Evolutionary conservation across 1,140 invertebrate genomes (phyloP).

Genomic region (Bombus difficillimus): DNA sequence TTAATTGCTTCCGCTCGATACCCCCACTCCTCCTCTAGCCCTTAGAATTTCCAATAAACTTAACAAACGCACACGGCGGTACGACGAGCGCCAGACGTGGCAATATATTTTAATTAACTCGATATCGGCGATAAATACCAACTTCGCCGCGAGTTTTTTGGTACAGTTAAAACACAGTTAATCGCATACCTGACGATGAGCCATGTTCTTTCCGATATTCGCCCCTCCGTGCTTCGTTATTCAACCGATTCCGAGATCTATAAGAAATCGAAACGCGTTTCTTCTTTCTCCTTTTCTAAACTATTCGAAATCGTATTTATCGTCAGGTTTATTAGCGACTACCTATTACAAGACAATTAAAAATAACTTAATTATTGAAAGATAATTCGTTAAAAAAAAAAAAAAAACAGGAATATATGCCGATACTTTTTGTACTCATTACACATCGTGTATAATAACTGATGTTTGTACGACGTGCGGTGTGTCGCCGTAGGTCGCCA

Average conservation of each 20-base stretch:
- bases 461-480: no score
- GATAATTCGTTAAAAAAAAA: no score
- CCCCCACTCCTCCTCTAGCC: neutral
- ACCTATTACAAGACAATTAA: no score
- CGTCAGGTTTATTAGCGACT: neutral
- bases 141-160: constrained; percentile 3
- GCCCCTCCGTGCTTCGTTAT: neutral
- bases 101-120: constrained; percentile 44
- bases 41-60: constrained; percentile 24
- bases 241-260: neutral
- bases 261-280: neutral
- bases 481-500: no score
- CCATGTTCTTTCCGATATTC: neutral
- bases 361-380: no score
- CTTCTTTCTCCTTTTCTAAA: no score
- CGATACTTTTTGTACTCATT: neutral
- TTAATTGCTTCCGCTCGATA: constrained; percentile 12
- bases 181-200: neutral
- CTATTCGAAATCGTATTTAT: neutral
- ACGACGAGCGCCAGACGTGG: constrained; percentile 10
- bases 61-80: neutral
- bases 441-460: no score
- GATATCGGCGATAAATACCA: neutral
- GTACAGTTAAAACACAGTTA: constrained; percentile 36
- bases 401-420: neutral